A percentile compares a stretch with the other conserved stretches of the same genome.
Conservation (phyloP, 2,888 invertebrate species). For the Polyommatus icarus region DNA sequence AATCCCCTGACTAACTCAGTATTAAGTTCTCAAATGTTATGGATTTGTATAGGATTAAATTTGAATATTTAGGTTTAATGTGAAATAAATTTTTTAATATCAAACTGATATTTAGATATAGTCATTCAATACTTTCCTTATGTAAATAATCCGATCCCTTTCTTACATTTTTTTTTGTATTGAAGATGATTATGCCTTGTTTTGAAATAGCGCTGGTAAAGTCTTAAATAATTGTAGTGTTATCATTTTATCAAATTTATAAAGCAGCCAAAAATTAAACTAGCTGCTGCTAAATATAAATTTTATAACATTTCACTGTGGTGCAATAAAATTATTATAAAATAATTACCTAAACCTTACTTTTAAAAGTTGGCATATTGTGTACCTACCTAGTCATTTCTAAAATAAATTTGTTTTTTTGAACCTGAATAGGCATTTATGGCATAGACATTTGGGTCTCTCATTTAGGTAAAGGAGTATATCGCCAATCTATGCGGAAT, state of each 20-base stretch:
- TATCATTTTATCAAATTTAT: not conserved
- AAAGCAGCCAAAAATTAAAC: not conserved
- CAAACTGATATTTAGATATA: slow-evolving; percentile 30
- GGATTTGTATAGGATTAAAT: slow-evolving; percentile 58
- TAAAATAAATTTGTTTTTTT: not conserved
- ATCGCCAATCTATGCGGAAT: not conserved
- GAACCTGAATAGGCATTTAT: not conserved
- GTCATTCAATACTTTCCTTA: slow-evolving; percentile 11
- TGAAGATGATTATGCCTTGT: not conserved
- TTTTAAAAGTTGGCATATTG: not conserved
- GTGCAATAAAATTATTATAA: not conserved
- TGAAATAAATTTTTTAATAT: slow-evolving; percentile 72
- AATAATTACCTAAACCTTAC: not conserved
- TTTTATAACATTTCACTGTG: not conserved
- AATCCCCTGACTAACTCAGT: slow-evolving; percentile 70
- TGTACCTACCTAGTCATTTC: not conserved
- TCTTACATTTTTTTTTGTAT: slow-evolving; percentile 1
- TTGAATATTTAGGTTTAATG: slow-evolving; percentile 65
- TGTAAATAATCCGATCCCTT: slow-evolving; percentile 30
- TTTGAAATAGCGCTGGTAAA: not conserved
- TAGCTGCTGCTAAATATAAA: not conserved
- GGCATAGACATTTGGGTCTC: not conserved
- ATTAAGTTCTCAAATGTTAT: slow-evolving; percentile 74
- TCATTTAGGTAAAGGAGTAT: not conserved
- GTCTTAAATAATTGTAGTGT: not conserved